Percentiles rank a stretch among this genome's conserved stretches.
Evolutionary conservation across 2,113 vertebrate genomes (phyloP).

Genomic region (Aix galericulata): DNA sequence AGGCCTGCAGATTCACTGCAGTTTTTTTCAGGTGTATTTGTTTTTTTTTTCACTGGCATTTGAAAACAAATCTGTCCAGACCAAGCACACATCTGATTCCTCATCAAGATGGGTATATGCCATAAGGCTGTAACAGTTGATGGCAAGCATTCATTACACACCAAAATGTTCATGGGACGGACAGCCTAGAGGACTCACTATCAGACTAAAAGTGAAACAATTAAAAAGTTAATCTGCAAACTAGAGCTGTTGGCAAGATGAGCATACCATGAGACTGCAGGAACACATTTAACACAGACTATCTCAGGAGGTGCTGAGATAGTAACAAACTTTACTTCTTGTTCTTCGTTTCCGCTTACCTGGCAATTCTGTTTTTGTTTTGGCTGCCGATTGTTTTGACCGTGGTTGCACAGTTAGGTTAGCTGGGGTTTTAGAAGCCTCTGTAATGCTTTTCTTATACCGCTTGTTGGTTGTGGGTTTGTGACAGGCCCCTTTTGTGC

Average conservation of each 20-base stretch:
- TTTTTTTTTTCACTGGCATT: neutral
- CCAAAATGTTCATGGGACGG: neutral
- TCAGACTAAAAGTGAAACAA: neutral
- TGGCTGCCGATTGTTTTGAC: neutral
- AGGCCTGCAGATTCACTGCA: neutral
- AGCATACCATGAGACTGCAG: neutral
- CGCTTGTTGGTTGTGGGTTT: neutral
- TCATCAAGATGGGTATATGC: neutral
- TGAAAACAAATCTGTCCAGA: neutral
- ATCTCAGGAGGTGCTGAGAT: neutral
- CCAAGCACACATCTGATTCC: neutral
- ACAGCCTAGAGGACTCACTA: neutral
- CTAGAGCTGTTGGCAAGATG: neutral
- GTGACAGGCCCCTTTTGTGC: neutral
- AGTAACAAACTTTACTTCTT: neutral
- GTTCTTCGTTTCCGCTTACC: neutral
- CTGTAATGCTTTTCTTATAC: neutral
- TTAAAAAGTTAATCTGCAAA: neutral
- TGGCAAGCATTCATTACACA: neutral
- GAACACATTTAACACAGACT: neutral
- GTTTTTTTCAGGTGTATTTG: neutral
- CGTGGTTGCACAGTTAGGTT: neutral
- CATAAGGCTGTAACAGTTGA: neutral
- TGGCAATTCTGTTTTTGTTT: too few species aligned
- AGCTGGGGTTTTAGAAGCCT: neutral